Evolutionary conservation across 2,888 invertebrate genomes (phyloP), one percentile per base, ranked within the genome.

Genomic region (Zele albiditarsus): DNA sequence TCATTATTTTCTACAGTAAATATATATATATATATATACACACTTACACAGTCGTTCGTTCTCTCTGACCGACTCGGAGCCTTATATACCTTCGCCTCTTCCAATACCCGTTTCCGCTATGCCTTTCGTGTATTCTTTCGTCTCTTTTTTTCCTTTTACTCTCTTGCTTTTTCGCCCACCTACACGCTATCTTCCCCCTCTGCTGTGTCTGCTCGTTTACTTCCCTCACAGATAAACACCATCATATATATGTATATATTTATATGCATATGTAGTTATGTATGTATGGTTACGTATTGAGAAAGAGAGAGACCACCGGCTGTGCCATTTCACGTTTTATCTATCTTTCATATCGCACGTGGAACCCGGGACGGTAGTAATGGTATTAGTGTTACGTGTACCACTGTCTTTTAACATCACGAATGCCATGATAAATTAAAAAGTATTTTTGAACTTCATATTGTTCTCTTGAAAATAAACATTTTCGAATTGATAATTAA

Each of bases 301-400:
- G 53, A 53, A 53, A 71, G 16, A 53, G 10, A 65, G 5, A 58
- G 69, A 69, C 69, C 69, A 42, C 69, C 69, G 58, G 58, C 58
- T 69, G 69, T 69, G 69, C 27, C 27, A 53, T 69, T 69, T 69
- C 20, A 69, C 69, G 57, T 69, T 58, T 69, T 69, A 69, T 69
- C 69, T 69, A 57, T 27, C 46, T 46, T 20, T 16, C 46, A 28
- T 69, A 69, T 69, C 57, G 57, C 49, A 33, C 27, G 49, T 27
- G 31, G 49, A 66, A 65, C 65, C 14, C n/a, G 46, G 14, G 57
- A 58, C 25, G 10, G 27, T 58, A 27, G 25, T 58, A 27, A 23
- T 23, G 20, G 25, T 23, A 58, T 58, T 53, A n/a, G 23, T 53
- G 53, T 23, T 23, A 53, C 53, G 31, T 31, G 20, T n/a, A 31